phyloP scores from a whole-genome alignment of 2,113 vertebrate species.

The Sebastes schlegelii region DNA sequence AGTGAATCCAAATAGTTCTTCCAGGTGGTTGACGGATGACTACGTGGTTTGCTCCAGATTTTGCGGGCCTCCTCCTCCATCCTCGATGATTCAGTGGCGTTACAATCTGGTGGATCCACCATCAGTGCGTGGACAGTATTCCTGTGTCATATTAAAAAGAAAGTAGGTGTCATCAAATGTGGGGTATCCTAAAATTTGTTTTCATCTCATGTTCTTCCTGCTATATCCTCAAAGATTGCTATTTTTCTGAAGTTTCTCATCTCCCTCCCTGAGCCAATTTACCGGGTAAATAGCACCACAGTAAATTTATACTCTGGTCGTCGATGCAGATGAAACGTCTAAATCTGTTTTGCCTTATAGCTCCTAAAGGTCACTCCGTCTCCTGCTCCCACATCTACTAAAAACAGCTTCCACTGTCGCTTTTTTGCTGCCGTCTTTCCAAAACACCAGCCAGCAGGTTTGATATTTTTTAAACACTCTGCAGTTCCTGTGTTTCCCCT shows the following conservation, averaged over 20 bases:
- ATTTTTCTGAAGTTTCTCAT: not conserved
- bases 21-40: not conserved
- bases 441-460: slow-evolving; percentile 61
- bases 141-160: not conserved
- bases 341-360: not conserved
- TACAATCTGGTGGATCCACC: not conserved
- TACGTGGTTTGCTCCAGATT: not conserved
- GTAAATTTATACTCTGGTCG: not conserved
- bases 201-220: not conserved
- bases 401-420: slow-evolving; percentile 11
- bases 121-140: not conserved
- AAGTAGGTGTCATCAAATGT: not conserved
- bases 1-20: not conserved
- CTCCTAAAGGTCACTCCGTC: slow-evolving; percentile 11
- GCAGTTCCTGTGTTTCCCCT: slow-evolving; percentile 18
- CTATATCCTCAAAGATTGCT: not conserved
- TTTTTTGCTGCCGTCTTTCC: slow-evolving; percentile 36
- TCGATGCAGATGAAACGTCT: not conserved
- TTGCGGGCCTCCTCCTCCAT: not conserved
- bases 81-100: not conserved
- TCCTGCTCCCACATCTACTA: not conserved
- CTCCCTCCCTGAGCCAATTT: not conserved
- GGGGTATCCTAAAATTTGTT: too few relatives aligned
- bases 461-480: slow-evolving; percentile 42
- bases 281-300: not conserved